Evolutionary conservation across 2,888 invertebrate species (phyloP).

Genomic region (Priocnemis perturbator): DNA sequence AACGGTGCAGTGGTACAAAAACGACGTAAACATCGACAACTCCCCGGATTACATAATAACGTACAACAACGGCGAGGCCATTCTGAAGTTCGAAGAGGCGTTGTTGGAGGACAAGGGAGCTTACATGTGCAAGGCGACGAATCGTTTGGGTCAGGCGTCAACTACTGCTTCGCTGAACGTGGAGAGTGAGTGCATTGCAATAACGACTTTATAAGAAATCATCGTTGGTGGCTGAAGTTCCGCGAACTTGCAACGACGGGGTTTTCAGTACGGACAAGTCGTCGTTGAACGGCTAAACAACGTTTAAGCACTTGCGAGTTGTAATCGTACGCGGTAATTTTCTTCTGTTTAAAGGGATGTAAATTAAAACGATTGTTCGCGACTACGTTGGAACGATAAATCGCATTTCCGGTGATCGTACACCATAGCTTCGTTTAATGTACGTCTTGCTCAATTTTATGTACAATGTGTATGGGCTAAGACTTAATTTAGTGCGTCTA

Average conservation of each 20-base stretch:
- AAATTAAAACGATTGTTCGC: background rate
- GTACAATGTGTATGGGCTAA: background rate
- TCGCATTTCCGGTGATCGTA: background rate
- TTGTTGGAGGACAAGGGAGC: conserved; percentile 82
- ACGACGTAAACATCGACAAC: conserved; percentile 83
- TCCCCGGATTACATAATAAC: conserved; percentile 85
- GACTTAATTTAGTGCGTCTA: background rate
- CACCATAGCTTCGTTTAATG: background rate
- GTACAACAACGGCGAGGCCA: conserved; percentile 88
- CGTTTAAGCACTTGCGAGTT: background rate
- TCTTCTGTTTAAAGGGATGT: background rate
- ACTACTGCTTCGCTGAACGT: conserved; percentile 81
- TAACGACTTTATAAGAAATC: background rate
- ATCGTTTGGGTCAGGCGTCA: conserved; percentile 81
- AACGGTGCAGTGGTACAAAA: conserved; percentile 87
- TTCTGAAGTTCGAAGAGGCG: conserved; percentile 83
- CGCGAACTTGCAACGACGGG: no score
- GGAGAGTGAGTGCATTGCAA: conserved; percentile 69
- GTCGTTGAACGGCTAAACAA: no score
- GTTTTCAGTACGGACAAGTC: no score
- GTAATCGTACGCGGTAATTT: background rate
- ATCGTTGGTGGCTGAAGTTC: no score
- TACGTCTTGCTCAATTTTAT: background rate
- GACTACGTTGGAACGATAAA: background rate
- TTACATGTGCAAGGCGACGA: conserved; percentile 83